A percentile compares a stretch with the other conserved stretches of the same genome.
Evolutionary conservation across 2,888 invertebrate species (phyloP).

Genomic region (Linnaemya vulpina): DNA sequence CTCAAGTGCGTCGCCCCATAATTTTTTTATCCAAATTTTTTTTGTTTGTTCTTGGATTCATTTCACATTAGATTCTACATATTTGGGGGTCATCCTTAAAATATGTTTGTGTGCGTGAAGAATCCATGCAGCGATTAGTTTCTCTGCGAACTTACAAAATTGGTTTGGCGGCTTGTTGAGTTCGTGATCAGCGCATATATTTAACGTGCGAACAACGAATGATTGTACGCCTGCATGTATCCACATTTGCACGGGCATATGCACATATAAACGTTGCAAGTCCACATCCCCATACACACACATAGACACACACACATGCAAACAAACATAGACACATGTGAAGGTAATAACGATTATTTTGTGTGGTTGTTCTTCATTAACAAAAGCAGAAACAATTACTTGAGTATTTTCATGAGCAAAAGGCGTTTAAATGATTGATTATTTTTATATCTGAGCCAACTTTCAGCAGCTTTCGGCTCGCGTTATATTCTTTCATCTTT

Average conservation of each 20-base stretch:
- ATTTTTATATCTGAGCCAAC: no score
- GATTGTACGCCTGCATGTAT: background rate
- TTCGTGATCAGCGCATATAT: conserved; percentile 48
- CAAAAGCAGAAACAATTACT: background rate
- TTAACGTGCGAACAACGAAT: conserved; percentile 37
- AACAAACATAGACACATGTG: background rate
- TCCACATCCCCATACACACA: background rate
- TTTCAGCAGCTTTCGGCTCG: no score
- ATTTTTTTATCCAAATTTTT: no score
- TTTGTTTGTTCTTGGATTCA: no score
- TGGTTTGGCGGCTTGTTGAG: conserved; percentile 43
- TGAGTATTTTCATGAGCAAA: background rate
- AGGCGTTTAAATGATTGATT: background rate
- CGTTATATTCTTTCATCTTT: no score
- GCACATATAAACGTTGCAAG: no score
- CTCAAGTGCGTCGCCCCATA: no score
- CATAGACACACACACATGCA: background rate
- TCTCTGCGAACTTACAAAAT: conserved; percentile 2
- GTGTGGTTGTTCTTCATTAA: background rate
- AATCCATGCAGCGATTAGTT: background rate
- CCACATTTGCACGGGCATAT: background rate
- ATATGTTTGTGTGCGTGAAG: background rate
- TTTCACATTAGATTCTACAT: no score
- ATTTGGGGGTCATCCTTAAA: no score
- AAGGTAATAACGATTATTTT: background rate